A percentile compares a stretch with the other conserved stretches of the same genome.
phyloP scores from a whole-genome alignment of 2,797 vertebrate genomes.

The Rhincodon typus region DNA sequence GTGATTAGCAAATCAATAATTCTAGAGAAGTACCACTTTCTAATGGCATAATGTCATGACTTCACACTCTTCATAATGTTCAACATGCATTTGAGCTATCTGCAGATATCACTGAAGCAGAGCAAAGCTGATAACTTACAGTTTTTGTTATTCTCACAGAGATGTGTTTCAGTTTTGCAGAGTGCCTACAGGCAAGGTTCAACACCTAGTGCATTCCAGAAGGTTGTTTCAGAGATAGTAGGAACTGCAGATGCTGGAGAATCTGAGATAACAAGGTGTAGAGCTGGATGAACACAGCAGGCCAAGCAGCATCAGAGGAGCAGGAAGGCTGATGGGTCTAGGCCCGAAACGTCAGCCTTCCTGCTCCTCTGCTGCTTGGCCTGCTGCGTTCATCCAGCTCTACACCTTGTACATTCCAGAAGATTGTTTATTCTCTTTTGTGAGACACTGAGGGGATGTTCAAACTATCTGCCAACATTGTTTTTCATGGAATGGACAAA shows the following conservation, averaged over 20 bases:
- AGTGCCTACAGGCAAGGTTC: background rate
- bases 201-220: background rate
- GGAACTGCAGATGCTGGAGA: too few species aligned
- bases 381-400: too few species aligned
- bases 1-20: background rate
- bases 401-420: background rate
- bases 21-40: background rate
- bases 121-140: background rate
- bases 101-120: background rate
- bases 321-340: too few species aligned
- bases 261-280: too few species aligned
- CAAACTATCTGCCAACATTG: background rate
- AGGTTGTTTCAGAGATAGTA: background rate
- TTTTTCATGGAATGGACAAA: background rate
- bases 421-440: background rate
- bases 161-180: background rate
- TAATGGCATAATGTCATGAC: too few species aligned
- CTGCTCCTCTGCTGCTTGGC: too few species aligned
- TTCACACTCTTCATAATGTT: background rate
- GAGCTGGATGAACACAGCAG: too few species aligned
- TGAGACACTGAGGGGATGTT: background rate
- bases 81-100: background rate
- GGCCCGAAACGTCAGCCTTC: too few species aligned
- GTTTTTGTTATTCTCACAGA: background rate
- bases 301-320: too few species aligned